These are phyloP conservation scores for Pyrocoelia pectoralis DNA, from an alignment of 2,888 invertebrate genomes.

Conservation along the genomic window DNA sequence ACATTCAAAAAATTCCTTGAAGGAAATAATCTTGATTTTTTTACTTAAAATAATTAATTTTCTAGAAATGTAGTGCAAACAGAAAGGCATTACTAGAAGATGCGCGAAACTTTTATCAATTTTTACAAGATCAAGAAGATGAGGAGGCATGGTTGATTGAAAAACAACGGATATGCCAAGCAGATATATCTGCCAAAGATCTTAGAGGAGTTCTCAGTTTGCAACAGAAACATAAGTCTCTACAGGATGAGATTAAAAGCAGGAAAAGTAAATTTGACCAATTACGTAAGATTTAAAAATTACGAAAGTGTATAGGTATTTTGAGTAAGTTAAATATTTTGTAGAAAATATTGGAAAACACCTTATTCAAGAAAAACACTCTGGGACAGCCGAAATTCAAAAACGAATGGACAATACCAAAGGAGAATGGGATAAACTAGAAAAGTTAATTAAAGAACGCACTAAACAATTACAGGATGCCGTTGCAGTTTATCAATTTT, in stretches of 20 bases:
- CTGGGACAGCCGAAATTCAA: constrained; percentile 82
- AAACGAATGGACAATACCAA: constrained; percentile 79
- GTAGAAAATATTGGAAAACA: constrained; percentile 55
- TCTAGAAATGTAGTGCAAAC: constrained; percentile 75
- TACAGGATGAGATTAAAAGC: constrained; percentile 88
- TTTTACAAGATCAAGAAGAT: constrained; percentile 96
- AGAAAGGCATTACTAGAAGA: constrained; percentile 88
- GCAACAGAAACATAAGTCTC: constrained; percentile 91
- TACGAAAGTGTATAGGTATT: no score
- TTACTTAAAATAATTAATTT: no score
- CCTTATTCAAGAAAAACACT: constrained; percentile 82
- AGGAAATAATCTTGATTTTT: no score
- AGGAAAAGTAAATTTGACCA: constrained; percentile 75
- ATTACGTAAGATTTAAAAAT: constrained; percentile 65
- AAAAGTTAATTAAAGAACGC: constrained; percentile 78
- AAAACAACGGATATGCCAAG: constrained; percentile 90
- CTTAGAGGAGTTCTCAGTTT: constrained; percentile 87
- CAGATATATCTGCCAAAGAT: constrained; percentile 94
- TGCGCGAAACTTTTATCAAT: constrained; percentile 92
- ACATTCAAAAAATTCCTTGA: no score
- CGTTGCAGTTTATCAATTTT: constrained; percentile 94
- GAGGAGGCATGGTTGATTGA: constrained; percentile 98
- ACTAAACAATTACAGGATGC: constrained; percentile 84
- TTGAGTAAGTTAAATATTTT: neutral
- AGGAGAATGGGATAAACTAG: constrained; percentile 90